phyloP scores from a whole-genome alignment of 2,113 vertebrate species.

The Seriola dumerili region DNA sequence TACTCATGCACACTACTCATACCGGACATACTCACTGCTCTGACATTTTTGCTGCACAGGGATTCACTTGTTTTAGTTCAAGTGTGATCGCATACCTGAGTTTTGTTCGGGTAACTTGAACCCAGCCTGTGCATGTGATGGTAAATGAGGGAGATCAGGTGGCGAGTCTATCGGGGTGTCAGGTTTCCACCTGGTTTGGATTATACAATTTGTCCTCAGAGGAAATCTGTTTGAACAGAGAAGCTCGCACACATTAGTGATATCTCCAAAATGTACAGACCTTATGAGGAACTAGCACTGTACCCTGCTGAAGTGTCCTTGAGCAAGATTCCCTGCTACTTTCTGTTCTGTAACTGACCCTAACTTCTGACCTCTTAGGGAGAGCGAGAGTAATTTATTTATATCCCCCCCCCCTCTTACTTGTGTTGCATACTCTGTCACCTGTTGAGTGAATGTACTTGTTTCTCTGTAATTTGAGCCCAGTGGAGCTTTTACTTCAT shows the following conservation, averaged over 20 bases:
- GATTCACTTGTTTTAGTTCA: constrained; percentile 13
- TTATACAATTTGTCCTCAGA: constrained; percentile 21
- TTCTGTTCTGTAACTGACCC: not conserved
- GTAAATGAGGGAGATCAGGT: constrained; percentile 64
- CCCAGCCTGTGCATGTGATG: constrained; percentile 5
- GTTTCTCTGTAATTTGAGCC: constrained; percentile 49
- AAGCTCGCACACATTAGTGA: not conserved
- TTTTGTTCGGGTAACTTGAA: constrained; percentile 56
- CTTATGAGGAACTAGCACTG: not conserved
- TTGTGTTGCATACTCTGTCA: constrained; percentile 3
- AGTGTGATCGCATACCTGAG: constrained; percentile 14
- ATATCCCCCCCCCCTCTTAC: not conserved
- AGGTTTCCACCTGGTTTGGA: constrained; percentile 41
- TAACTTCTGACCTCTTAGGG: no score
- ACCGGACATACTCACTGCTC: not conserved
- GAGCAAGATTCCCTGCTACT: not conserved
- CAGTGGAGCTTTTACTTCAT: constrained; percentile 41
- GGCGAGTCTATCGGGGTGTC: constrained; percentile 45
- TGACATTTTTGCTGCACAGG: not conserved
- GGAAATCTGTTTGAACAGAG: constrained; percentile 6
- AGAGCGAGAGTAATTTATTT: no score
- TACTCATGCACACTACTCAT: no score
- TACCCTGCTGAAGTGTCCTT: constrained; percentile 4
- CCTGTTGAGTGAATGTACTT: constrained; percentile 8
- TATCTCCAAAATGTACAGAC: not conserved